Evolutionary conservation across 2,888 invertebrate species (phyloP).

Genomic region (Acronicta alni): DNA sequence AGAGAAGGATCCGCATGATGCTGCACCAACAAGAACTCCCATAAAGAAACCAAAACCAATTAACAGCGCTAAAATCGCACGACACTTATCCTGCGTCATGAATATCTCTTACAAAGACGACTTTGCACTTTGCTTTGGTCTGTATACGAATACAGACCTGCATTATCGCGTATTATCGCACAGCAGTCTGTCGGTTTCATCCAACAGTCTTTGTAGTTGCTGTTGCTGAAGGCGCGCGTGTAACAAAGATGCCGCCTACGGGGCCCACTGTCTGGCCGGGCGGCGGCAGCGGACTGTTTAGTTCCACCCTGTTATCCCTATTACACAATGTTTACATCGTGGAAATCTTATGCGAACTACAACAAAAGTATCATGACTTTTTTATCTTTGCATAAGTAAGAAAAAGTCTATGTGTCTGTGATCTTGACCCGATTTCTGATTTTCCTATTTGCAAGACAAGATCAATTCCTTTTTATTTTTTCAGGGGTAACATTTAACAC

Average conservation of each 20-base stretch:
- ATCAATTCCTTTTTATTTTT: slow-evolving; percentile 2
- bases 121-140: no score
- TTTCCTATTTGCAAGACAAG: no score
- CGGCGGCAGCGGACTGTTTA: no score
- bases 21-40: slow-evolving; percentile 78
- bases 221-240: slow-evolving; percentile 80
- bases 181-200: slow-evolving; percentile 77
- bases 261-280: no score
- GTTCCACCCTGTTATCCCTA: no score
- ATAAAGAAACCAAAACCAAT: slow-evolving; percentile 64
- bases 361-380: no score
- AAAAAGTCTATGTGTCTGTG: no score
- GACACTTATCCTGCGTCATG: slow-evolving; percentile 68
- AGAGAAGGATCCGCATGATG: slow-evolving; percentile 75
- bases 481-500: slow-evolving; percentile 62
- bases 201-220: slow-evolving; percentile 77
- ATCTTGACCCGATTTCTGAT: no score
- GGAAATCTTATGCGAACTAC: no score
- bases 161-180: slow-evolving; percentile 74
- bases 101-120: slow-evolving; percentile 72
- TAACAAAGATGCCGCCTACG: slow-evolving; percentile 76
- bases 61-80: slow-evolving; percentile 61
- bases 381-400: slow-evolving; percentile 43
- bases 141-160: slow-evolving; percentile 78
- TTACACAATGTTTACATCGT: no score